These are phyloP conservation scores for Rhabdophis nuchalis DNA, from an alignment of 2,797 vertebrate species.

Conservation along the genomic window DNA sequence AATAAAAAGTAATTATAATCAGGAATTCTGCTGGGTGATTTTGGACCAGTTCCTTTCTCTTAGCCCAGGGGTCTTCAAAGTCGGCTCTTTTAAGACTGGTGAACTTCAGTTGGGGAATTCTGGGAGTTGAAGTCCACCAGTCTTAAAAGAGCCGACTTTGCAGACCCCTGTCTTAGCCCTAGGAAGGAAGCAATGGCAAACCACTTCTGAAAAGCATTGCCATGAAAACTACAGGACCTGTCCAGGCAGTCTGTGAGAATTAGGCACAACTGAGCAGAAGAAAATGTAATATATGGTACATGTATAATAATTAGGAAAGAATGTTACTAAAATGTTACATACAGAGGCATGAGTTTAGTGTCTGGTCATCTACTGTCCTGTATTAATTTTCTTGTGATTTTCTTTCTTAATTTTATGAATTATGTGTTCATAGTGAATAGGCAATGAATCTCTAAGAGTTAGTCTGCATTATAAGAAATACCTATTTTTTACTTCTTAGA, in stretches of 20 bases:
- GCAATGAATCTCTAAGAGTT: background rate
- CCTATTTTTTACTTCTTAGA: background rate
- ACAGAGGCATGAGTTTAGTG: too few species aligned
- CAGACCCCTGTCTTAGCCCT: too few species aligned
- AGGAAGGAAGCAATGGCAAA: background rate
- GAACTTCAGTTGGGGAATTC: too few species aligned
- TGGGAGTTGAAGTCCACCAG: too few species aligned
- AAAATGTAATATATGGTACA: background rate
- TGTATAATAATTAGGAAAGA: background rate
- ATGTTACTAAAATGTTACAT: background rate
- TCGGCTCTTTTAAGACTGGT: too few species aligned
- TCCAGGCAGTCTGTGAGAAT: background rate
- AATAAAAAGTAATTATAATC: background rate
- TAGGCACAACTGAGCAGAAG: background rate
- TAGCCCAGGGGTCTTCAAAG: too few species aligned
- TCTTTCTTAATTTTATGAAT: background rate
- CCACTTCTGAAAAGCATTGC: background rate
- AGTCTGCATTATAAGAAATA: background rate
- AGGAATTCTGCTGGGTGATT: background rate
- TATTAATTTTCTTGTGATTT: rapidly evolving
- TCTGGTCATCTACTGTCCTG: too few species aligned
- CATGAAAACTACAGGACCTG: background rate
- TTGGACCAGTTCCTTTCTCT: background rate
- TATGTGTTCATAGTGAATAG: background rate
- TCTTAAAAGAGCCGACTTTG: too few species aligned